phyloP scores from a whole-genome alignment of 2,888 invertebrate species.

The Eudemis profundana region DNA sequence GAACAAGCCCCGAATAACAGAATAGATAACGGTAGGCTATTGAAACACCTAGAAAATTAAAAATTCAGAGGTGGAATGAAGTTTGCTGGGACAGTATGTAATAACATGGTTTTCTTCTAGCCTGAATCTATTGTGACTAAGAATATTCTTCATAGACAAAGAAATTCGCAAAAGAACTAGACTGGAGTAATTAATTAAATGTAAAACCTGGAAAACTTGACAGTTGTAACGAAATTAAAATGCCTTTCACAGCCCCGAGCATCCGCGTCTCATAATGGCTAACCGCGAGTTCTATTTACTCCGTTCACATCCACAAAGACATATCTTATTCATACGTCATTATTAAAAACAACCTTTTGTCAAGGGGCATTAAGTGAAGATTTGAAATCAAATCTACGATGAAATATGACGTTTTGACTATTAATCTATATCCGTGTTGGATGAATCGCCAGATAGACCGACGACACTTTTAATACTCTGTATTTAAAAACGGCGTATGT shows the following conservation, averaged over 20 bases:
- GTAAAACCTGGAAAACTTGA: neutral
- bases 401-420: neutral
- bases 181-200: slow-evolving; percentile 1
- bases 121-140: too few species aligned
- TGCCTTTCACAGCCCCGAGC: slow-evolving; percentile 3
- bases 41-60: too few species aligned
- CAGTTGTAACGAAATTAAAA: slow-evolving; percentile 14
- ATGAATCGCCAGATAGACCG: slow-evolving; percentile 23
- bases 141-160: too few species aligned
- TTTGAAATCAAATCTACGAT: neutral
- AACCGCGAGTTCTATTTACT: slow-evolving; percentile 24
- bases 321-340: neutral
- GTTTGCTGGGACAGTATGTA: too few species aligned
- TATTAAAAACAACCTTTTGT: neutral
- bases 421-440: slow-evolving; percentile 1
- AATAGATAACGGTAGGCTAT: too few species aligned
- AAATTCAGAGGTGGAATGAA: too few species aligned
- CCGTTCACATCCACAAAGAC: neutral
- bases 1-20: too few species aligned
- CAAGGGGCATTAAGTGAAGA: neutral
- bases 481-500: slow-evolving; percentile 1
- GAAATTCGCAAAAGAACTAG: neutral
- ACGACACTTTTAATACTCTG: slow-evolving; percentile 2
- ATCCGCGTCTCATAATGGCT: slow-evolving; percentile 14
- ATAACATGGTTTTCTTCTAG: too few species aligned